Percentiles rank a stretch among this genome's conserved stretches.
These are phyloP conservation scores for Scaptomyza hsui DNA, from an alignment of 1,140 invertebrate genomes.

Conservation along the genomic window DNA sequence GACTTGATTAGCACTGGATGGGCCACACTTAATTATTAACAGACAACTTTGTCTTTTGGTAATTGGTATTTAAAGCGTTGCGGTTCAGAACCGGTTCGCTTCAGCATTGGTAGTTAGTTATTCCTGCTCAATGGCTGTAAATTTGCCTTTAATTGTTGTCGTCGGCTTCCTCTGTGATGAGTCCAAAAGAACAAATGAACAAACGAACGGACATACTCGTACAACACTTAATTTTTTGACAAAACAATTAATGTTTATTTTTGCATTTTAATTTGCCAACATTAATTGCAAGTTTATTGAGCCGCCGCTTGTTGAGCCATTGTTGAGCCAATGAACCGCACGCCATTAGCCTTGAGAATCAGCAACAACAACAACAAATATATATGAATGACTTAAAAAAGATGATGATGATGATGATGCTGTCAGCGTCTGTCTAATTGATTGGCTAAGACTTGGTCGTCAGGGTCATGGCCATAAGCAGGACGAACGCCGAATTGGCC, in stretches of 20 bases:
- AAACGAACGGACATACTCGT: too few relatives aligned
- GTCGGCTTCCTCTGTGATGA: constrained; percentile 8
- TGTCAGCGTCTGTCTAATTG: not conserved
- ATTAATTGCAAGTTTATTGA: constrained; percentile 83
- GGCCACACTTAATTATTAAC: too few relatives aligned
- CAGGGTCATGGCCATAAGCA: constrained; percentile 65
- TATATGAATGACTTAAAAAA: constrained; percentile 1
- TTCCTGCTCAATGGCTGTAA: constrained; percentile 47
- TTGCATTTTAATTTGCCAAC: constrained; percentile 82
- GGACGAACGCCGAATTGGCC: constrained; percentile 56
- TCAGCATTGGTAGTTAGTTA: constrained; percentile 9
- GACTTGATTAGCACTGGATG: not conserved
- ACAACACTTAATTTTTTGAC: constrained; percentile 66
- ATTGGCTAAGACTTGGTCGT: constrained; percentile 37
- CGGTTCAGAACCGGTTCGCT: constrained; percentile 21
- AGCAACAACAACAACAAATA: not conserved
- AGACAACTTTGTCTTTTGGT: not conserved
- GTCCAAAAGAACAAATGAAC: not conserved
- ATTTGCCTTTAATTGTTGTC: constrained; percentile 45
- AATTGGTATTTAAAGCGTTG: constrained; percentile 6
- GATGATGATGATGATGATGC: not conserved
- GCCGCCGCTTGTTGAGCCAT: constrained; percentile 47
- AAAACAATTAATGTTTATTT: constrained; percentile 83
- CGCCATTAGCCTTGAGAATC: constrained; percentile 58
- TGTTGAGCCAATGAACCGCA: constrained; percentile 70